Evolutionary conservation across 2,888 invertebrate genomes (phyloP).

Genomic region (Plagiodera versicolora): DNA sequence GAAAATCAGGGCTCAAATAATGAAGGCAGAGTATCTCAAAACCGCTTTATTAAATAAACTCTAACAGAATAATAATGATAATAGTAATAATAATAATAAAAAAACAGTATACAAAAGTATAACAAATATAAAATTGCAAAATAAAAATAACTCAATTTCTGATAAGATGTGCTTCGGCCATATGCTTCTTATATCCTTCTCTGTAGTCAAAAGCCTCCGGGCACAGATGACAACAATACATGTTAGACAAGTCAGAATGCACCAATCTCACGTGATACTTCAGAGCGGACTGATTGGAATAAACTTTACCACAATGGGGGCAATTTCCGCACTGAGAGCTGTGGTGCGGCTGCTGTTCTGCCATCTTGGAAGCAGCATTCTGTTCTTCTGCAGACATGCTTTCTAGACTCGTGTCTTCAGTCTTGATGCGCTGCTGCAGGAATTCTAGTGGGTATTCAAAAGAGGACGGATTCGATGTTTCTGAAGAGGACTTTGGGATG

Average conservation of each 20-base stretch:
- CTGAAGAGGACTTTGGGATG: constrained; percentile 32
- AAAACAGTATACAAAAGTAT: constrained; percentile 7
- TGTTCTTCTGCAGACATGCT: neutral
- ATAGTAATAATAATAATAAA: too few relatives aligned
- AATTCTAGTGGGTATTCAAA: constrained; percentile 44
- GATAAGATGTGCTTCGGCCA: constrained; percentile 68
- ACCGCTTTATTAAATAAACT: constrained; percentile 12
- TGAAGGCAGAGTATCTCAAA: neutral
- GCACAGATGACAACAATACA: constrained; percentile 70
- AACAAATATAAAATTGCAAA: constrained; percentile 14
- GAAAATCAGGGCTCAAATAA: neutral
- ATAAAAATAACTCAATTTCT: constrained; percentile 56
- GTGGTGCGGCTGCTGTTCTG: constrained; percentile 46
- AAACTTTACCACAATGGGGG: constrained; percentile 70
- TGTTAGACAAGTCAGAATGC: constrained; percentile 69
- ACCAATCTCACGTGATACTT: constrained; percentile 65
- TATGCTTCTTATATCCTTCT: constrained; percentile 70
- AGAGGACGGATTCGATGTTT: constrained; percentile 40
- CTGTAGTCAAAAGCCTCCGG: constrained; percentile 70
- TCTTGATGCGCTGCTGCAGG: constrained; percentile 43
- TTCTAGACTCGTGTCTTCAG: too few relatives aligned
- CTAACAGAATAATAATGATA: neutral
- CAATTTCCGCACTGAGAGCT: constrained; percentile 63
- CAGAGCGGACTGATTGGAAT: constrained; percentile 70
- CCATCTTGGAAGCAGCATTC: constrained; percentile 19